A percentile compares a stretch with the other conserved stretches of the same genome.
Conservation (phyloP, 2,888 invertebrate species). For the Pyrgus malvae region DNA sequence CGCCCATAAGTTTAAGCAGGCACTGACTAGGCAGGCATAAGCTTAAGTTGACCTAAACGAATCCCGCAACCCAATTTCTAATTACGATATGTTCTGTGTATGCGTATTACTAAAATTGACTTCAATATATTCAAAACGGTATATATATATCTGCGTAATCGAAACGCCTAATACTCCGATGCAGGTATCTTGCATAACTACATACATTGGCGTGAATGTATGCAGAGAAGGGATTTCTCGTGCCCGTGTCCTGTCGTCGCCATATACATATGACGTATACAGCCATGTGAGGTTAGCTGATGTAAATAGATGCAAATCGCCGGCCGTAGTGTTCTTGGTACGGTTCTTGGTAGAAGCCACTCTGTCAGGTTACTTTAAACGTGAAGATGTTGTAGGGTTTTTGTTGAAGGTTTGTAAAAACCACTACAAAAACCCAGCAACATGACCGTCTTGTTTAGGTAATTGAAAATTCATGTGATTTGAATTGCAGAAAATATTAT, state of each 20-base stretch:
- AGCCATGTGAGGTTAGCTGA: conserved; percentile 4
- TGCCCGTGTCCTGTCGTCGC: conserved; percentile 5
- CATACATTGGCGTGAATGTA: conserved; percentile 17
- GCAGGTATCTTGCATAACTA: conserved; percentile 14
- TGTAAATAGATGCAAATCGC: conserved; percentile 19
- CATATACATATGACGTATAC: conserved; percentile 3
- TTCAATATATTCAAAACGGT: no score
- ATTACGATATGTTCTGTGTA: no score
- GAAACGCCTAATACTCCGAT: neutral
- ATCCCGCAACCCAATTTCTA: no score
- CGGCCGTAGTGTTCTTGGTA: conserved; percentile 1
- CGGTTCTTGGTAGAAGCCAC: neutral
- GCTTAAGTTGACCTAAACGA: no score
- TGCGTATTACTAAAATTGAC: no score
- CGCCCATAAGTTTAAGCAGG: no score
- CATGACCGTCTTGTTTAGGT: no score
- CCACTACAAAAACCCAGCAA: no score
- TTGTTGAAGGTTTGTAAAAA: neutral
- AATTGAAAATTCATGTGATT: no score
- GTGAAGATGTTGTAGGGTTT: neutral
- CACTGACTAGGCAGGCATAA: no score
- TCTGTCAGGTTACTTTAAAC: neutral
- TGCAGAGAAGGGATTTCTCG: conserved; percentile 18
- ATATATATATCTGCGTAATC: no score
- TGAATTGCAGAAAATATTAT: no score